Base-by-base conservation (phyloP, 2,888 invertebrate genomes). In the Cistogaster globosa region DNA sequence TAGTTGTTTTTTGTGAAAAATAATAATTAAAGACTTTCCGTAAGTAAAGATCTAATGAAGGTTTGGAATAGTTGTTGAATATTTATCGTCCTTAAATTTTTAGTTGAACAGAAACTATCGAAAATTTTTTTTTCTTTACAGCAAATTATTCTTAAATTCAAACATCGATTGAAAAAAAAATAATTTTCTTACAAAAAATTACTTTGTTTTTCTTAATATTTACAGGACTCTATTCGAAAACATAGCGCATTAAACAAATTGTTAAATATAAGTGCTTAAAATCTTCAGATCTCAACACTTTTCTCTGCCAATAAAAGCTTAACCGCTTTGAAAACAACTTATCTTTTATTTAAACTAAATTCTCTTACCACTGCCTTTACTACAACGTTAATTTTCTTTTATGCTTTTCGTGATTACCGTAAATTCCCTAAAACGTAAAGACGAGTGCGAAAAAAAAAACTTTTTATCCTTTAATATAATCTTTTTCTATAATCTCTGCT, bases 401-500 rank as follows among this genome's bases (percentile, higher is more conserved):
- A 63, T 55, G 55, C 55, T 62, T 12, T 45, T 55, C 55, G 45
- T 45, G 45, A n/a, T 69, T 45, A 63, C n/a, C 32, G 16, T 9
- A 58, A 58, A 67, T 38, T 58, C 36, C 22, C 11, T n/a, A 18
- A 6, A 58, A 20, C 32, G 5, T n/a, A 38, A 55, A 48, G 8
- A 45, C 16, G 45, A 58, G 36, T 26, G 8, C 32, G 32, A 38
- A 26, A 60, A 51, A 45, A 38, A 51, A 58, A 60, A 42, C n/a
- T n/a, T n/a, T 69, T 14, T 42, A 68, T 68, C 42, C 60, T 74
- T 74, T 80, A 74, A 60, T 58, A 62, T 63, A 76, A 82, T 82
- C 69, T 76, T 82, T 80, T 81, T 51, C 81, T 65, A 51, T 76
- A 82, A 82, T 82, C 82, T 82, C 57, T 82, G 82, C 76, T 82